Evolutionary conservation across 2,888 invertebrate genomes (phyloP).

Genomic region (Synanthedon myopaeformis): DNA sequence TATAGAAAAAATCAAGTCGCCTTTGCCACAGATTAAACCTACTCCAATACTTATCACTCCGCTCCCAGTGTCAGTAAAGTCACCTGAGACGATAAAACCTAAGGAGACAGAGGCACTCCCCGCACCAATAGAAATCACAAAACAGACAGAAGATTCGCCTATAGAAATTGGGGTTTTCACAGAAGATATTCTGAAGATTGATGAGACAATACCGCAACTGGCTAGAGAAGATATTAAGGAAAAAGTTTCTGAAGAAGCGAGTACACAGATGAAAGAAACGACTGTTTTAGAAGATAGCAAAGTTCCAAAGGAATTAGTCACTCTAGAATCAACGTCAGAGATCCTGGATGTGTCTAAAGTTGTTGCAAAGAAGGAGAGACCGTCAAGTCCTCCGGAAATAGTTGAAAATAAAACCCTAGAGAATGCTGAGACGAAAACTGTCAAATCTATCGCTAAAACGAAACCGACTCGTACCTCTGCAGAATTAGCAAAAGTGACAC

Average conservation of each 20-base stretch:
- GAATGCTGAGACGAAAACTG: conserved; percentile 11
- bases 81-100: conserved; percentile 31
- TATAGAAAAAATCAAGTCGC: conserved; percentile 47
- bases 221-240: conserved; percentile 14
- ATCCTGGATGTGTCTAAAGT: conserved; percentile 6
- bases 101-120: conserved; percentile 42
- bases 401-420: conserved; percentile 7
- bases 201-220: conserved; percentile 1
- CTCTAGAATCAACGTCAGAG: conserved; percentile 6
- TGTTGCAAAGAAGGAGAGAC: neutral
- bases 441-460: conserved; percentile 17
- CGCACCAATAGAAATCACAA: conserved; percentile 39
- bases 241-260: conserved; percentile 7
- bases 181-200: conserved; percentile 5
- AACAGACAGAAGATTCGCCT: conserved; percentile 31
- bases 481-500: neutral
- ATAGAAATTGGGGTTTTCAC: conserved; percentile 29
- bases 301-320: conserved; percentile 1
- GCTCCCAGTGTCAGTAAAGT: conserved; percentile 20
- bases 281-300: neutral
- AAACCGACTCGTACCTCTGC: neutral
- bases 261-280: neutral
- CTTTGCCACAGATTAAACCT: conserved; percentile 28
- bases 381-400: conserved; percentile 8
- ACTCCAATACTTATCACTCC: conserved; percentile 34